Percentiles rank a stretch among this genome's conserved stretches.
Evolutionary conservation across 2,113 vertebrate genomes (phyloP).

Genomic region (Sphaerodactylus townsendi): DNA sequence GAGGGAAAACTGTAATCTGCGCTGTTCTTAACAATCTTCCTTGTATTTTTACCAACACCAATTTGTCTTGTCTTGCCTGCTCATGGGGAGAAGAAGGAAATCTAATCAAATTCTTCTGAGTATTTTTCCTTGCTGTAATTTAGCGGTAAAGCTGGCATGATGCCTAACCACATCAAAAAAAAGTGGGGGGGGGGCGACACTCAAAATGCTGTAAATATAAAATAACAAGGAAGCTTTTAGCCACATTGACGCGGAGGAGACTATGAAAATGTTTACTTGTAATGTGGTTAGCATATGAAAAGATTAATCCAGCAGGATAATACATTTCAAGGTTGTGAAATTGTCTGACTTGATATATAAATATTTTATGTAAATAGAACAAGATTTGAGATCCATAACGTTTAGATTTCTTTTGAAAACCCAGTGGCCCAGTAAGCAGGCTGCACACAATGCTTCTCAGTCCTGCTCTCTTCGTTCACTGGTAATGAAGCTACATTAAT

Average conservation of each 20-base stretch:
- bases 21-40: slow-evolving; percentile 42
- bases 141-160: slow-evolving; percentile 67
- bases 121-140: slow-evolving; percentile 68
- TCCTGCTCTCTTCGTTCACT: slow-evolving; percentile 56
- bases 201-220: slow-evolving; percentile 71
- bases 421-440: slow-evolving; percentile 37
- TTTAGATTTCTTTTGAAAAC: slow-evolving; percentile 70
- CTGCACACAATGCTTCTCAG: slow-evolving; percentile 62
- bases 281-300: slow-evolving; percentile 78
- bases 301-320: slow-evolving; percentile 79
- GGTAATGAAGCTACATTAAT: slow-evolving; percentile 55
- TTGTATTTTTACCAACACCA: slow-evolving; percentile 50
- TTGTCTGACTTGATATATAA: slow-evolving; percentile 69
- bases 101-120: slow-evolving; percentile 67
- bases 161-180: slow-evolving; percentile 61
- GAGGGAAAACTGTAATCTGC: slow-evolving; percentile 25
- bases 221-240: slow-evolving; percentile 75
- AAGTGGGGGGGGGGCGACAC: slow-evolving; percentile 29
- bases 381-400: slow-evolving; percentile 70
- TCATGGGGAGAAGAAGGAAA: slow-evolving; percentile 53
- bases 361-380: slow-evolving; percentile 79
- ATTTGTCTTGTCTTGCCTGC: slow-evolving; percentile 44
- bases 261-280: slow-evolving; percentile 77
- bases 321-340: slow-evolving; percentile 78
- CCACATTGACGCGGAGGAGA: slow-evolving; percentile 68